These are phyloP conservation scores for Sciurus niger DNA, from an alignment of 2,113 vertebrate species.

Conservation along the genomic window DNA sequence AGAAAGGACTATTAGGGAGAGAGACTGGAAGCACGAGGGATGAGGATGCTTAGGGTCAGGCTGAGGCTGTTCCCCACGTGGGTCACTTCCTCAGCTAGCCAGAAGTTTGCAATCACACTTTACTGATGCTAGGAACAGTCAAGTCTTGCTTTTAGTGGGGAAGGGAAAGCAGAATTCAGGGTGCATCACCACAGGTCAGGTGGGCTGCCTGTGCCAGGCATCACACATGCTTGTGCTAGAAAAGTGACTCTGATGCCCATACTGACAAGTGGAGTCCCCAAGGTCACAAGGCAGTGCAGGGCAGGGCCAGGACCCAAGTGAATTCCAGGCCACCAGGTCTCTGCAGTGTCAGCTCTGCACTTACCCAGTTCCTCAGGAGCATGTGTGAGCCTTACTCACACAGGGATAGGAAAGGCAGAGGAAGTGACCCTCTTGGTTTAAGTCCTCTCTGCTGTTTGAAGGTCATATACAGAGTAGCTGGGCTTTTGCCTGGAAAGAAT, in stretches of 20 bases:
- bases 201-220: background rate
- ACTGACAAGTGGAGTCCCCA: background rate
- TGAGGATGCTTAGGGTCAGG: too few relatives aligned
- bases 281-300: background rate
- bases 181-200: background rate
- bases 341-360: background rate
- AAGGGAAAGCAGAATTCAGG: background rate
- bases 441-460: background rate
- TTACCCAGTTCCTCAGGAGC: rapidly evolving
- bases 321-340: background rate
- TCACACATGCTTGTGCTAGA: background rate
- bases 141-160: background rate
- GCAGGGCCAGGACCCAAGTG: background rate
- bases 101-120: background rate
- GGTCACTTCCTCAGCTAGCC: too few relatives aligned
- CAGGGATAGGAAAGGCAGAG: background rate
- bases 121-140: background rate
- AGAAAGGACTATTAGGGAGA: too few relatives aligned
- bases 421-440: too few relatives aligned
- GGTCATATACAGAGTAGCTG: background rate
- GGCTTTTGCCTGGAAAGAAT: background rate
- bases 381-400: rapidly evolving
- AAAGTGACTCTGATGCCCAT: rapidly evolving
- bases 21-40: too few relatives aligned
- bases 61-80: too few relatives aligned